A percentile compares a stretch with the other conserved stretches of the same genome.
phyloP scores from a whole-genome alignment of 2,113 vertebrate genomes.

The Hydropotes inermis region DNA sequence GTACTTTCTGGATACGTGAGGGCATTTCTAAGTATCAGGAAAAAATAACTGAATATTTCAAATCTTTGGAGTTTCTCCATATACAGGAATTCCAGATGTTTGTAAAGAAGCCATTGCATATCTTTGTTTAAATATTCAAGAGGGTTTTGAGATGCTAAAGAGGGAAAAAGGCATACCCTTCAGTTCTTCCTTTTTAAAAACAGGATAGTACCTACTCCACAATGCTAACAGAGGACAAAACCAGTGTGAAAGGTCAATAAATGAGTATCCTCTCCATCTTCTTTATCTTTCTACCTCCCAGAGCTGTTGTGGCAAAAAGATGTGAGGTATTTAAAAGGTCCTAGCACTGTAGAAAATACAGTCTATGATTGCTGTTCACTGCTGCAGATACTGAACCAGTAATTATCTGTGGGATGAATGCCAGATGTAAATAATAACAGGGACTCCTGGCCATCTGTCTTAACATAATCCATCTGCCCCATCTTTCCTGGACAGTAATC shows the following conservation, averaged over 20 bases:
- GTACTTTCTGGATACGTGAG: not conserved
- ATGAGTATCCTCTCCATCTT: not conserved
- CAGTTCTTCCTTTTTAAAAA: not conserved
- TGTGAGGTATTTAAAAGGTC: not conserved
- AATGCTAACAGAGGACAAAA: not conserved
- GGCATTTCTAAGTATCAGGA: conserved; percentile 31
- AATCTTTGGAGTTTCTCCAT: conserved; percentile 21
- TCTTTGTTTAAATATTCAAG: conserved; percentile 44
- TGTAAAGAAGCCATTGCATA: not conserved
- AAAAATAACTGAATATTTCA: conserved; percentile 22
- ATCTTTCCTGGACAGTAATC: not conserved
- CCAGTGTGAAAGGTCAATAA: not conserved
- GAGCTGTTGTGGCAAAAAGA: not conserved
- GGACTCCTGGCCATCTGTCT: conserved; percentile 10
- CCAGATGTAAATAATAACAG: conserved; percentile 46
- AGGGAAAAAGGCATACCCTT: not conserved
- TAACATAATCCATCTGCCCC: not conserved
- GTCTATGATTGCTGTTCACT: not conserved
- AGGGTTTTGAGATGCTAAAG: conserved; percentile 12
- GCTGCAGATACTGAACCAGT: not conserved
- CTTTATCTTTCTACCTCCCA: not conserved
- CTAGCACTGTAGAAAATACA: not conserved
- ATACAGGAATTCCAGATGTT: conserved; percentile 55
- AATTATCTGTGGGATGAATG: not conserved
- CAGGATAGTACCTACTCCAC: not conserved